These are phyloP conservation scores for Craseonycteris thonglongyai DNA, from an alignment of 2,113 vertebrate genomes.

Conservation along the genomic window DNA sequence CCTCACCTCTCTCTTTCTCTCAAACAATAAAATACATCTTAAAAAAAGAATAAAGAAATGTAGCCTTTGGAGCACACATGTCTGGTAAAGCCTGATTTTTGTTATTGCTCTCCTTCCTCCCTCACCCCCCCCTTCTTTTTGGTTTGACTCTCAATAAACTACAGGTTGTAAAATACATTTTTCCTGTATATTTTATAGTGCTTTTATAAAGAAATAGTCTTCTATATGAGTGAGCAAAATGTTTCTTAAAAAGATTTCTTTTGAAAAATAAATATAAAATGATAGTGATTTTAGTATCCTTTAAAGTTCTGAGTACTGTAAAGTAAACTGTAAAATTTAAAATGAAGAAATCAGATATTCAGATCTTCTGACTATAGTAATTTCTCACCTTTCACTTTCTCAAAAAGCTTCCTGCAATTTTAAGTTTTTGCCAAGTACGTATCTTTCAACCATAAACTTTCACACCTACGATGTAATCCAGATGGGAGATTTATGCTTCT, in stretches of 20 bases:
- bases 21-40: too few relatives aligned
- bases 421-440: slow-evolving; percentile 68
- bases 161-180: not conserved
- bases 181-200: not conserved
- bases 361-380: slow-evolving; percentile 68
- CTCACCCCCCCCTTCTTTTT: not conserved
- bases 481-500: slow-evolving; percentile 60
- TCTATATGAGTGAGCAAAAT: slow-evolving; percentile 20
- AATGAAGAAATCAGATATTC: slow-evolving; percentile 67
- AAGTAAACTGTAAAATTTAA: slow-evolving; percentile 67
- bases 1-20: too few relatives aligned
- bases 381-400: slow-evolving; percentile 71
- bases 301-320: slow-evolving; percentile 45
- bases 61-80: not conserved
- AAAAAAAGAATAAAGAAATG: not conserved
- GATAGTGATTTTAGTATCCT: slow-evolving; percentile 56
- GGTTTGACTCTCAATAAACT: not conserved
- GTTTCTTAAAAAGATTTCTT: slow-evolving; percentile 32
- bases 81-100: not conserved
- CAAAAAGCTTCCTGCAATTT: slow-evolving; percentile 68
- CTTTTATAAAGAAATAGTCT: slow-evolving; percentile 23
- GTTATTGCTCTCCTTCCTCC: not conserved
- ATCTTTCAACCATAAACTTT: slow-evolving; percentile 70
- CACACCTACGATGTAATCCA: slow-evolving; percentile 70
- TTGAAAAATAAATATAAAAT: slow-evolving; percentile 60